A percentile compares a stretch with the other conserved stretches of the same genome.
Evolutionary conservation across 2,113 vertebrate genomes (phyloP).

Genomic region (Benitochromis conjunctus): DNA sequence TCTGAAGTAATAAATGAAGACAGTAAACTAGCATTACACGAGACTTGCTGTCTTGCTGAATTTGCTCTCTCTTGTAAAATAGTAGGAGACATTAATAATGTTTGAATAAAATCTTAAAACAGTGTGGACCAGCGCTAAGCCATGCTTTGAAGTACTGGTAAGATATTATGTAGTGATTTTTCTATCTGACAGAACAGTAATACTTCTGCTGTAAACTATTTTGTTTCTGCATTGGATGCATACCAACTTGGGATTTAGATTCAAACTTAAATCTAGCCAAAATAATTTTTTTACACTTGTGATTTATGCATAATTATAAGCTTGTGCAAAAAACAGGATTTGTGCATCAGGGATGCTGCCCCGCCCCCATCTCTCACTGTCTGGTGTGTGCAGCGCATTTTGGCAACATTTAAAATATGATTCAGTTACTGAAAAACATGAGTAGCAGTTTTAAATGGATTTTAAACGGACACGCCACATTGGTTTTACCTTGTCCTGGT

Average conservation of each 20-base stretch:
- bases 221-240: background rate
- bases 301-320: background rate
- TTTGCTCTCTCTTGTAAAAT: background rate
- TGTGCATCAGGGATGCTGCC: background rate
- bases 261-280: background rate
- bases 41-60: background rate
- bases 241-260: background rate
- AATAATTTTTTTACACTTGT: background rate
- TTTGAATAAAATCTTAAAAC: background rate
- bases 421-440: background rate
- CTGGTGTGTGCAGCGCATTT: background rate
- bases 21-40: background rate
- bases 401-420: background rate
- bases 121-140: background rate
- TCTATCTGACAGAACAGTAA: background rate
- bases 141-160: background rate
- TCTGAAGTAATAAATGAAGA: background rate
- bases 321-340: background rate
- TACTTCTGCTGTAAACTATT: background rate
- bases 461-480: background rate
- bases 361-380: background rate
- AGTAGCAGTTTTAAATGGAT: background rate
- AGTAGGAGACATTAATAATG: background rate
- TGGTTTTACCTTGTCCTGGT: background rate
- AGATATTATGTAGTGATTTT: background rate